Conservation (phyloP, 2,113 vertebrate species). For the Ellobius talpinus region DNA sequence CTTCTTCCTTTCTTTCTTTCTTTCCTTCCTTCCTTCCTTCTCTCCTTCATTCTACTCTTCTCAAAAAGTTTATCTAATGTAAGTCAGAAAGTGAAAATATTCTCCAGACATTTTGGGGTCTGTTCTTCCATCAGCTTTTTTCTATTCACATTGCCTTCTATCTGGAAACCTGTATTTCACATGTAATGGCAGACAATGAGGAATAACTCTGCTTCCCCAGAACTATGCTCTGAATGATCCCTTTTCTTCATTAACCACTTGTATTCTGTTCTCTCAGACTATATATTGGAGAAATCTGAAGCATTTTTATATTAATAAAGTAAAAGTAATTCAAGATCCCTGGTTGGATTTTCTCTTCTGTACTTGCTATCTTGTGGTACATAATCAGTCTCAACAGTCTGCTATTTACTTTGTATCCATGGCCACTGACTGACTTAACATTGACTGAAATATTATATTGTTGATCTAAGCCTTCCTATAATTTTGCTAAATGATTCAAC, state of each 20-base stretch:
- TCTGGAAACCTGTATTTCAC: background rate
- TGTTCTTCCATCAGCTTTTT: background rate
- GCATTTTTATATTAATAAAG: background rate
- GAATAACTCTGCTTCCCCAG: background rate
- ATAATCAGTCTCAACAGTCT: conserved; percentile 24
- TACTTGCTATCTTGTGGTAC: background rate
- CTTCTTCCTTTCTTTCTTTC: background rate
- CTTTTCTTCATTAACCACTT: conserved; percentile 18
- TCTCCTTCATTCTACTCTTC: background rate
- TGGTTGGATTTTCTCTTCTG: conserved; percentile 5
- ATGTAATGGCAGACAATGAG: background rate
- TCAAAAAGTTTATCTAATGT: background rate
- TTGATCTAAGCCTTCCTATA: conserved; percentile 53
- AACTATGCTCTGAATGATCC: background rate
- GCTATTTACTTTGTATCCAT: conserved; percentile 15
- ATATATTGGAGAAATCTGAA: background rate
- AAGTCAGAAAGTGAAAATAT: conserved; percentile 15
- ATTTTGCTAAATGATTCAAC: conserved; percentile 50
- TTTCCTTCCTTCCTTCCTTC: background rate
- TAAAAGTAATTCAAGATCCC: background rate
- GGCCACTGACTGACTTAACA: conserved; percentile 51
- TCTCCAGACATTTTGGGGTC: background rate
- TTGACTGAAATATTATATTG: conserved; percentile 42
- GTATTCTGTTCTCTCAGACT: background rate
- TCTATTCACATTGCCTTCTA: background rate